Evolutionary conservation across 2,888 invertebrate genomes (phyloP).

Genomic region (Oscheius sp.): DNA sequence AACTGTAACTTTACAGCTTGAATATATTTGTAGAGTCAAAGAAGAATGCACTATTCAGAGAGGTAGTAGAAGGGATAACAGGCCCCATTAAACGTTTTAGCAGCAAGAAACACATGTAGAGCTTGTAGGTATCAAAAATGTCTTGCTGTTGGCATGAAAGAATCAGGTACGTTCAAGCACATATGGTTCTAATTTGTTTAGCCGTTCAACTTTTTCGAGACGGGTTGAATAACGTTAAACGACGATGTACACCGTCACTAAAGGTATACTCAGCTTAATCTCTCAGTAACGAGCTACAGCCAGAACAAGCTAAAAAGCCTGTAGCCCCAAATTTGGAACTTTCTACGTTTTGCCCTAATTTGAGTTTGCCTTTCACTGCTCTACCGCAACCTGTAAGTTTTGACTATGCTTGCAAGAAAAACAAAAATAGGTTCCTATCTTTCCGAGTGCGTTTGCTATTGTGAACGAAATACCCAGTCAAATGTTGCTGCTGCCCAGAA

Average conservation of each 20-base stretch:
- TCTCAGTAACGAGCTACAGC: too few species aligned
- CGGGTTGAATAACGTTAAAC: conserved; percentile 44
- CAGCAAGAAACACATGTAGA: conserved; percentile 68
- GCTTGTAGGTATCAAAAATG: conserved; percentile 67
- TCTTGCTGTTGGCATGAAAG: conserved; percentile 64
- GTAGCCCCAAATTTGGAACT: too few species aligned
- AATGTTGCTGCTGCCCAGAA: conserved; percentile 51
- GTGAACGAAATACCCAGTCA: neutral
- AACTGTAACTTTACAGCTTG: conserved; percentile 67
- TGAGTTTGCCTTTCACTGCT: too few species aligned
- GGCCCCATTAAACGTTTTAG: conserved; percentile 44
- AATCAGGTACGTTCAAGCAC: conserved; percentile 46
- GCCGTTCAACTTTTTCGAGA: conserved; percentile 67
- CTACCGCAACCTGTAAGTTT: too few species aligned
- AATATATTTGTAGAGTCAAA: conserved; percentile 60
- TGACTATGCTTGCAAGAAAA: neutral
- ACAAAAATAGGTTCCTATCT: conserved; percentile 3
- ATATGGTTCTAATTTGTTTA: conserved; percentile 33
- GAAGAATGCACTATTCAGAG: conserved; percentile 64
- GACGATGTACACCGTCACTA: neutral
- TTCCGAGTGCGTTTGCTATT: conserved; percentile 9
- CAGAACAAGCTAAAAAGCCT: too few species aligned
- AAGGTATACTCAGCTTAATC: too few species aligned
- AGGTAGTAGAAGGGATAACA: conserved; percentile 38
- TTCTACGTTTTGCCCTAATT: too few species aligned